A percentile compares a stretch with the other conserved stretches of the same genome.
phyloP scores from a whole-genome alignment of 2,797 vertebrate genomes.

The Characodon lateralis region DNA sequence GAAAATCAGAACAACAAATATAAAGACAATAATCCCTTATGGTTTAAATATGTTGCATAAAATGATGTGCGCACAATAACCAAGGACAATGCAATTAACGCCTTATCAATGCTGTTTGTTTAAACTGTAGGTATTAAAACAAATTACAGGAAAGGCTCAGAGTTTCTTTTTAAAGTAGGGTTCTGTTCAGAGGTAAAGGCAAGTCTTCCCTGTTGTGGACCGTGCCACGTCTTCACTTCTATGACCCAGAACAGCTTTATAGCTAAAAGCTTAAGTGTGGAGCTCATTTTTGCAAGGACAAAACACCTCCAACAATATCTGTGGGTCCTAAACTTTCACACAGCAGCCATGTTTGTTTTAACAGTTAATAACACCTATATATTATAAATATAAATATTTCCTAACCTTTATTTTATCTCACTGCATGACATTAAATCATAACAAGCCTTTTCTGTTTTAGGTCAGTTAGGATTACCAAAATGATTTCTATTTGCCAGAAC shows the following conservation, averaged over 20 bases:
- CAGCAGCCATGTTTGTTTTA: background rate
- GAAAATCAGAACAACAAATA: conserved; percentile 25
- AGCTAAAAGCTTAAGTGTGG: background rate
- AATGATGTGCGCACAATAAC: conserved; percentile 54
- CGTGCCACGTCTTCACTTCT: no score
- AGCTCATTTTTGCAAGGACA: background rate
- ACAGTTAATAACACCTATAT: no score
- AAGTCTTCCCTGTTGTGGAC: background rate
- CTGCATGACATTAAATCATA: background rate
- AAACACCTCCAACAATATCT: background rate
- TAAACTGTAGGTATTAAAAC: conserved; percentile 39
- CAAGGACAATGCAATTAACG: conserved; percentile 64
- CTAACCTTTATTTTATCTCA: background rate
- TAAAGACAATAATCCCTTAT: conserved; percentile 18
- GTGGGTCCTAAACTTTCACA: background rate
- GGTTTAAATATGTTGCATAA: conserved; percentile 38
- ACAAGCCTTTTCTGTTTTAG: background rate
- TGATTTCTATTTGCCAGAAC: background rate
- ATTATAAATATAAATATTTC: no score
- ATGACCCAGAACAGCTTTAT: background rate
- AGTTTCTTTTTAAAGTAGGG: background rate
- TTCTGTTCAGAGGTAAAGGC: background rate
- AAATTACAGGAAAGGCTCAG: conserved; percentile 4
- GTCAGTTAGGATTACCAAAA: background rate
- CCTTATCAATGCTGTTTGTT: conserved; percentile 71